These are phyloP conservation scores for Caenorhabditis sp. DNA, from an alignment of 2,888 invertebrate genomes.

Conservation along the genomic window DNA sequence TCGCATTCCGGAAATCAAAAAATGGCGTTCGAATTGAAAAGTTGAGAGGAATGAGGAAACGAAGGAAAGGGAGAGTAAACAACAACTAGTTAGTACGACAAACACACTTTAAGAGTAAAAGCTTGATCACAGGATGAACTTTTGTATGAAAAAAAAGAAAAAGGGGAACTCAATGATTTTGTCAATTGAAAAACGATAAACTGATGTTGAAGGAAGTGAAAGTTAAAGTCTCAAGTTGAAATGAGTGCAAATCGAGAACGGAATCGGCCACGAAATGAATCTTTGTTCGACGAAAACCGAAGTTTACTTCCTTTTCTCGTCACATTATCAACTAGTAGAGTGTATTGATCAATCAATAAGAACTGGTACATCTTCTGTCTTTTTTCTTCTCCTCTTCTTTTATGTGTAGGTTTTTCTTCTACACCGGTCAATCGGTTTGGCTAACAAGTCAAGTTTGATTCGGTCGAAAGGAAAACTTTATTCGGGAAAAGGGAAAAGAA, in stretches of 20 bases:
- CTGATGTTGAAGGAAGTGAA: neutral
- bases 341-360: constrained; percentile 44
- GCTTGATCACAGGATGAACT: constrained; percentile 22
- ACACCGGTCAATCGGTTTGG: constrained; percentile 35
- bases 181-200: neutral
- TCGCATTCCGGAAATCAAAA: constrained; percentile 38
- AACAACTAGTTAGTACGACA: constrained; percentile 49
- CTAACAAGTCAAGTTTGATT: constrained; percentile 11
- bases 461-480: constrained; percentile 30
- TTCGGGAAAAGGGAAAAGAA: constrained; percentile 26
- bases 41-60: constrained; percentile 7
- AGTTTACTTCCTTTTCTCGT: constrained; percentile 43
- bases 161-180: neutral
- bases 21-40: constrained; percentile 32
- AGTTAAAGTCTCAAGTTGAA: neutral
- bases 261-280: constrained; percentile 20
- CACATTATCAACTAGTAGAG: constrained; percentile 25
- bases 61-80: constrained; percentile 19
- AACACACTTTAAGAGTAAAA: constrained; percentile 2
- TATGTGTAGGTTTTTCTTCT: constrained; percentile 3
- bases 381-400: constrained; percentile 5
- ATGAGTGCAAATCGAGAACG: constrained; percentile 36
- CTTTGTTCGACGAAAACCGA: constrained; percentile 46
- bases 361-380: constrained; percentile 45
- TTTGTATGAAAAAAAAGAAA: constrained; percentile 4